Percentiles rank a stretch among this genome's conserved stretches.
These are phyloP conservation scores for Anableps anableps DNA, from an alignment of 2,797 vertebrate species.

Conservation along the genomic window DNA sequence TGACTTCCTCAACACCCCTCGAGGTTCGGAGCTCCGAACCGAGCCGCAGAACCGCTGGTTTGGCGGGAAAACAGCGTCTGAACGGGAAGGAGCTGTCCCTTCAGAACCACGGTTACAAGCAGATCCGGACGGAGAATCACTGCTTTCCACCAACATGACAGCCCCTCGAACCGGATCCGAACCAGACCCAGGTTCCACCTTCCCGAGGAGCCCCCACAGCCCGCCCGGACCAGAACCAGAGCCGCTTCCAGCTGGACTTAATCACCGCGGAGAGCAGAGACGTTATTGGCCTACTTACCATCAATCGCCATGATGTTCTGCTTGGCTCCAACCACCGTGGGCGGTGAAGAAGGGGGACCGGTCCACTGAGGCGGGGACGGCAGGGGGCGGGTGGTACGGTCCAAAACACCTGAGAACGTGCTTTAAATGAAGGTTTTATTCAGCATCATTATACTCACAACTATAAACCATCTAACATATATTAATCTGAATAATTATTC, in stretches of 20 bases:
- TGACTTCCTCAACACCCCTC: not conserved
- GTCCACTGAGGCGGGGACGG: constrained; percentile 47
- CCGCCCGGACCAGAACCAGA: constrained; percentile 11
- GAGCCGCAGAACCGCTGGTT: not conserved
- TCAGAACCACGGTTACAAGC: constrained; percentile 70
- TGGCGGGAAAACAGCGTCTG: not conserved
- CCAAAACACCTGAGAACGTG: constrained; percentile 31
- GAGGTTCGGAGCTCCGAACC: not conserved
- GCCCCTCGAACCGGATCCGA: not conserved
- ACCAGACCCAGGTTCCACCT: too few relatives aligned
- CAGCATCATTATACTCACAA: too few relatives aligned
- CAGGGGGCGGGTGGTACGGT: constrained; percentile 59
- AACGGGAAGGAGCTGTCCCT: constrained; percentile 63
- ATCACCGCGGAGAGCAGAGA: constrained; percentile 64
- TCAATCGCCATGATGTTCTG: constrained; percentile 97
- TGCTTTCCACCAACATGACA: constrained; percentile 1
- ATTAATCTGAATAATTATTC: too few relatives aligned
- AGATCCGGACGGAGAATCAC: constrained; percentile 7
- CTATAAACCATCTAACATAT: too few relatives aligned
- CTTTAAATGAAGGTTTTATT: too few relatives aligned
- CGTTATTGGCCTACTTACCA: constrained; percentile 91
- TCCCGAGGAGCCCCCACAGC: not conserved
- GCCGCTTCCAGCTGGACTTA: constrained; percentile 37
- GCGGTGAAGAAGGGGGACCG: constrained; percentile 71
- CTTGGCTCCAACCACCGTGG: constrained; percentile 80